Percentiles rank a stretch among this genome's conserved stretches.
Evolutionary conservation across 1,140 invertebrate genomes (phyloP).

Genomic region (Pogonus chalceus): DNA sequence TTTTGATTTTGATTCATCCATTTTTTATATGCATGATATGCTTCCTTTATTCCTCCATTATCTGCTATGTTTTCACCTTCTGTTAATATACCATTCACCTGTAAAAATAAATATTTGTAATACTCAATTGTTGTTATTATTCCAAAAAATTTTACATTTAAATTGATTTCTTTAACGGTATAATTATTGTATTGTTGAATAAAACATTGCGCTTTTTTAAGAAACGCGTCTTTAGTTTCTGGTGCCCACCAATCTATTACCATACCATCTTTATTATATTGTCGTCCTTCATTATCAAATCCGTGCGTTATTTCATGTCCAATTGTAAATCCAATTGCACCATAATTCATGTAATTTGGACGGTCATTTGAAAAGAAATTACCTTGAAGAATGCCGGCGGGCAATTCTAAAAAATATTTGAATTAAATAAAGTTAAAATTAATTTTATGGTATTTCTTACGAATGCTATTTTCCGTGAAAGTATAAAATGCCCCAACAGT

Average conservation of each 20-base stretch:
- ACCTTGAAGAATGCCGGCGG: constrained; percentile 65
- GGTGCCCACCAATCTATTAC: constrained; percentile 41
- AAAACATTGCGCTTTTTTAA: constrained; percentile 49
- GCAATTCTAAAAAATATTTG: constrained; percentile 57
- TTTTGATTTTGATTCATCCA: constrained; percentile 30
- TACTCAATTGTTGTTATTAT: too few relatives aligned
- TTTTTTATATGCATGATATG: constrained; percentile 43
- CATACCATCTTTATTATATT: constrained; percentile 41
- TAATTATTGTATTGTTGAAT: constrained; percentile 46
- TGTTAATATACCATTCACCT: constrained; percentile 42
- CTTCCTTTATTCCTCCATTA: constrained; percentile 54
- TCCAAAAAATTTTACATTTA: constrained; percentile 40
- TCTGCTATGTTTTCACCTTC: constrained; percentile 61
- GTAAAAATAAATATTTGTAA: background rate
- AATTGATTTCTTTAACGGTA: constrained; percentile 40
- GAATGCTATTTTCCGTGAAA: constrained; percentile 73
- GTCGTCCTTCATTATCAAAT: constrained; percentile 41
- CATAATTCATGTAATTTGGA: constrained; percentile 66
- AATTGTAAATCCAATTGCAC: constrained; percentile 47
- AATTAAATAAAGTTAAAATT: too few relatives aligned
- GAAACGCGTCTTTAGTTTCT: constrained; percentile 34
- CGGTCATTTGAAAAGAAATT: constrained; percentile 58
- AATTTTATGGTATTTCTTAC: constrained; percentile 52
- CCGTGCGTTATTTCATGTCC: constrained; percentile 52
- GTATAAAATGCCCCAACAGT: constrained; percentile 33